Percentiles rank a stretch among this genome's conserved stretches.
phyloP scores from a whole-genome alignment of 2,888 invertebrate genomes.

The Caenorhabditis panamensis region DNA sequence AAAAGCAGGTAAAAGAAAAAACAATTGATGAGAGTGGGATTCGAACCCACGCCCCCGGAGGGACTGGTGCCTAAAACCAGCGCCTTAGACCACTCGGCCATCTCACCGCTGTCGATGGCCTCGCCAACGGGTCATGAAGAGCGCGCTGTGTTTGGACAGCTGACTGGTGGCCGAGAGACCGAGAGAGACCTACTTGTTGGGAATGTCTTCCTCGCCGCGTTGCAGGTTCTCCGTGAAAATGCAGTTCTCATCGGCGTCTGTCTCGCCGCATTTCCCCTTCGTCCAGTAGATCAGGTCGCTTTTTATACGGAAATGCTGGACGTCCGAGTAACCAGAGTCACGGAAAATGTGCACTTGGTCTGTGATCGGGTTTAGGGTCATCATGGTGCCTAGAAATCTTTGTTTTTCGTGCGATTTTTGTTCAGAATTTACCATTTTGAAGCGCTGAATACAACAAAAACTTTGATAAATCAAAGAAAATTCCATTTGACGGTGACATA shows the following conservation, averaged over 20 bases:
- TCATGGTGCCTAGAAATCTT: slow-evolving; percentile 49
- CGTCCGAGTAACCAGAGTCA: slow-evolving; percentile 42
- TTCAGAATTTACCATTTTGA: slow-evolving; percentile 74
- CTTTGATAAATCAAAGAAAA: slow-evolving; percentile 70
- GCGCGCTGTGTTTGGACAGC: neutral
- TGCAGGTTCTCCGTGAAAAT: slow-evolving; percentile 67
- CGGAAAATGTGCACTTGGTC: slow-evolving; percentile 52
- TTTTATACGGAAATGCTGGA: slow-evolving; percentile 49
- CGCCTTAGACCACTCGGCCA: slow-evolving; percentile 93
- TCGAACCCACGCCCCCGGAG: slow-evolving; percentile 82
- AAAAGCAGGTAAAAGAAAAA: slow-evolving; percentile 45
- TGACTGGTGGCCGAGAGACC: neutral
- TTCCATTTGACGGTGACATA: slow-evolving; percentile 67
- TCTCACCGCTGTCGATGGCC: slow-evolving; percentile 42
- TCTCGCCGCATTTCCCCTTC: slow-evolving; percentile 65
- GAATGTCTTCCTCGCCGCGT: slow-evolving; percentile 57
- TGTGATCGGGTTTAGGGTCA: slow-evolving; percentile 53
- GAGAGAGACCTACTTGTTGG: slow-evolving; percentile 41
- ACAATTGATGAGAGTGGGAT: slow-evolving; percentile 72
- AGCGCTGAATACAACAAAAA: slow-evolving; percentile 68
- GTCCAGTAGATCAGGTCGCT: slow-evolving; percentile 63
- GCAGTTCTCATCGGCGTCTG: slow-evolving; percentile 59
- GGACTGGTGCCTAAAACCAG: slow-evolving; percentile 94
- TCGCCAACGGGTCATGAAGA: neutral
- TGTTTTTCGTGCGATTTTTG: too few relatives aligned